Percentiles rank a stretch among this genome's conserved stretches.
These are phyloP conservation scores for Apamea anceps DNA, from an alignment of 2,888 invertebrate species.

Conservation along the genomic window DNA sequence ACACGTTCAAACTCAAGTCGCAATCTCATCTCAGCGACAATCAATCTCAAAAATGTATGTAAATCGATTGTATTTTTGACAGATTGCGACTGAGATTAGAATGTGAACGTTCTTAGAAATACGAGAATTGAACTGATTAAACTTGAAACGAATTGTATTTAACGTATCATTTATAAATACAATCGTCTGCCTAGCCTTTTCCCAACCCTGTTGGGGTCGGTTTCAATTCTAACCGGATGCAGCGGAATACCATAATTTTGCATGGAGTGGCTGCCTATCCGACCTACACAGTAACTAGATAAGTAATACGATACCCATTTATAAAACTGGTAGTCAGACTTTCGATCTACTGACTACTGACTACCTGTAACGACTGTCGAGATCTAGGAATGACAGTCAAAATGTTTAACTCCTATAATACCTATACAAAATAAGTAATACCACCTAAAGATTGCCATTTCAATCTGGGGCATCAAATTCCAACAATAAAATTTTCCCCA, in stretches of 20 bases:
- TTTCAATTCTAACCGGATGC: neutral
- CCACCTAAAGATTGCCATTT: conserved; percentile 8
- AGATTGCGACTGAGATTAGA: too few relatives aligned
- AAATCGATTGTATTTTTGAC: too few relatives aligned
- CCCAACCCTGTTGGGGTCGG: neutral
- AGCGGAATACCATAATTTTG: neutral
- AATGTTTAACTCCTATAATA: neutral
- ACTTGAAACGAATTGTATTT: neutral
- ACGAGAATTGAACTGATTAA: neutral
- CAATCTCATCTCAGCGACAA: too few relatives aligned
- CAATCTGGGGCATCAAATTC: conserved; percentile 3
- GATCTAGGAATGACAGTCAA: neutral
- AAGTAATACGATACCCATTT: neutral
- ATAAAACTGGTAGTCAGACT: neutral
- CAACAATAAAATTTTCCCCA: conserved; percentile 24
- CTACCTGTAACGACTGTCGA: neutral
- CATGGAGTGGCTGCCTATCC: neutral
- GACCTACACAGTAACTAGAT: neutral
- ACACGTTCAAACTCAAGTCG: too few relatives aligned
- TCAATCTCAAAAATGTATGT: too few relatives aligned
- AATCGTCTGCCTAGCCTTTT: neutral
- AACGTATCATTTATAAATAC: neutral
- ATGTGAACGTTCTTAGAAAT: too few relatives aligned
- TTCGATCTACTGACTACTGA: neutral
- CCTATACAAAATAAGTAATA: neutral